These are phyloP conservation scores for Pocillopora grandis DNA, from an alignment of 92 coral and sea anemone genomes.

Conservation along the genomic window DNA sequence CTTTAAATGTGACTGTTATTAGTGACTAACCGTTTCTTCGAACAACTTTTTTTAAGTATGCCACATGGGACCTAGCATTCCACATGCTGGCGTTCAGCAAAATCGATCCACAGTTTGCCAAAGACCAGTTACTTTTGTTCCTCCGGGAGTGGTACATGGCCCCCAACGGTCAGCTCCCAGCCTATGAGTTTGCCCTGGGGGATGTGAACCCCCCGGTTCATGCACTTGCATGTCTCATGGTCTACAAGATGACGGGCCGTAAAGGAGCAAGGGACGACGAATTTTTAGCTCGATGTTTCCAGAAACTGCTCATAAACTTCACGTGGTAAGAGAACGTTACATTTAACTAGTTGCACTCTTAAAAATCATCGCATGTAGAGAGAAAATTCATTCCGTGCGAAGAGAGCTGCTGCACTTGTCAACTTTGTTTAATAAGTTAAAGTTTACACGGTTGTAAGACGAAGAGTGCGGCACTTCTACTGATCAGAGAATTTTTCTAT, in stretches of 20 bases:
- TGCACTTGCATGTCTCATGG: conserved; percentile 86
- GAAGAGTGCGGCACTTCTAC: too few species aligned
- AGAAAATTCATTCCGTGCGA: too few species aligned
- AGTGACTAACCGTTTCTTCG: not conserved
- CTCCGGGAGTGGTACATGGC: conserved; percentile 98
- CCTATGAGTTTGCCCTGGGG: conserved; percentile 95
- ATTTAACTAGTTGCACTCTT: too few species aligned
- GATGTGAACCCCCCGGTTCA: conserved; percentile 99
- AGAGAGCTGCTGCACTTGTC: too few species aligned
- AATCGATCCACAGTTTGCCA: conserved; percentile 96
- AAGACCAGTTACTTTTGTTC: conserved; percentile 81
- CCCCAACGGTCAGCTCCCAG: conserved; percentile 97
- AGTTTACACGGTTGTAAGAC: too few species aligned
- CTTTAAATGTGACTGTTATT: not conserved
- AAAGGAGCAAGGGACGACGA: conserved; percentile 84
- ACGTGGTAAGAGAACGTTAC: conserved; percentile 68
- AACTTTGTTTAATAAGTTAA: too few species aligned
- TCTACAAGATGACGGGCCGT: conserved; percentile 92
- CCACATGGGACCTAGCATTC: conserved; percentile 97
- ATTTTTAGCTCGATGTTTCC: conserved; percentile 91
- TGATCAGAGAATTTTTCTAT: not conserved
- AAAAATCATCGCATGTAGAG: too few species aligned
- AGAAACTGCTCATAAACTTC: conserved; percentile 90
- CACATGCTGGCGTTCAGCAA: conserved; percentile 95
- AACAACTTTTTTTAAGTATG: conserved; percentile 63